Percentiles rank a stretch among this genome's conserved stretches.
These are phyloP conservation scores for Gallinago paraguaiae DNA, from an alignment of 2,113 vertebrate genomes.

Conservation along the genomic window DNA sequence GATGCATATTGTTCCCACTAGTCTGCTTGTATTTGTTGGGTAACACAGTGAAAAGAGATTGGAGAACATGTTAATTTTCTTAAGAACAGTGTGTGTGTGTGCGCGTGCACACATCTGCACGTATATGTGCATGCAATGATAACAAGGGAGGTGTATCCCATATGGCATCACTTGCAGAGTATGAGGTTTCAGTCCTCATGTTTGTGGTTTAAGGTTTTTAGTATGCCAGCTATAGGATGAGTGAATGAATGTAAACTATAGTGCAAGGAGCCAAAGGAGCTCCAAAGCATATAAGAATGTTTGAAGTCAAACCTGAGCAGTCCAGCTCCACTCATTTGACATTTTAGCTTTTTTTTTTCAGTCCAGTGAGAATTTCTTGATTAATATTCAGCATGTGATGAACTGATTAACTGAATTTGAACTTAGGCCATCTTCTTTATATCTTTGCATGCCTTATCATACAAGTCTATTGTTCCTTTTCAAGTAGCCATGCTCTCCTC, in stretches of 20 bases:
- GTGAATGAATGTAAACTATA: neutral
- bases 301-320: neutral
- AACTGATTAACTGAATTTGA: neutral
- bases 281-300: neutral
- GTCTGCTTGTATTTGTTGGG: neutral
- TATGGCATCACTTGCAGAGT: neutral
- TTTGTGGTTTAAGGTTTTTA: neutral
- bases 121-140: accelerated
- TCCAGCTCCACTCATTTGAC: neutral
- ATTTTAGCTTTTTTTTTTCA: neutral
- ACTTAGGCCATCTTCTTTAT: neutral
- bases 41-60: neutral
- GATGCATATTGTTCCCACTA: neutral
- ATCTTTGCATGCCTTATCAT: neutral
- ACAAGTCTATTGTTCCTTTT: neutral
- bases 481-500: neutral
- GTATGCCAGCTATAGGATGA: neutral
- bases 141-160: neutral
- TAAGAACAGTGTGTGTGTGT: neutral
- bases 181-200: neutral
- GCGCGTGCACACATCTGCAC: too few relatives aligned
- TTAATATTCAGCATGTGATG: neutral
- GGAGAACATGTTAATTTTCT: neutral
- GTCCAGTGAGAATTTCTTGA: neutral
- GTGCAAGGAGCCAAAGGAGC: neutral